Evolutionary conservation across 2,797 vertebrate genomes (phyloP), one percentile per base, ranked within the genome.

Genomic region (Catostomus latipinnis): DNA sequence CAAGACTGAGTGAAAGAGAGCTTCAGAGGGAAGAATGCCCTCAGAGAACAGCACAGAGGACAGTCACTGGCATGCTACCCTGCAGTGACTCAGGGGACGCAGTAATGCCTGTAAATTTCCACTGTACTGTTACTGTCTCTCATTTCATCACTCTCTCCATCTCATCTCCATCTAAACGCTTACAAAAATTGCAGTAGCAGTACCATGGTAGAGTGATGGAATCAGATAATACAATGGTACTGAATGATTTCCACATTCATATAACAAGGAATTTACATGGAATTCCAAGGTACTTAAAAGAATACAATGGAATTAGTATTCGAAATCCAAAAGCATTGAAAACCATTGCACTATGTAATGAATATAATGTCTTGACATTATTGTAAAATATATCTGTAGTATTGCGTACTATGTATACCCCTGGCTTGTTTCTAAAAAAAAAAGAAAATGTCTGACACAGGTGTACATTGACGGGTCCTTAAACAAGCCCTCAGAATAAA

Each of bases 31-130:
- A 63, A 45, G 34, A 45, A 12, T 48, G 72, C 68, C 48, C 56
- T 61, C 34, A 13, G 53, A 43, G 49, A 50, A 68, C 53, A 50
- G 69, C 67, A 70, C 46, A 49, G 63, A 69, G 65, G 75, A 79
- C 50, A 74, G 65, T 22, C 8, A 34, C 67, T 70, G 52, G 58
- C 65, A 12, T 76, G 67, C 16, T 50, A 43, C 46, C 60, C 58
- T 57, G 61, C 50, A 45, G 62, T 71, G 74, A 65, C 80, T 67
- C 67, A 65, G 56, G 53, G 68, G 46, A 77, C 12, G 9, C 34
- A 63, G 50, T 56, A 79, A 71, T 79, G 43, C 60, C 46, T 48
- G 49, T 9, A 52, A 49, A 13, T 63, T 56, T 70, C 80, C 73
- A 74, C 50, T 70, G 14, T 69, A 45, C 16, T 6, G 46, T 56